Conservation (phyloP, 2,797 vertebrate species). For the Syngnathus acus region DNA sequence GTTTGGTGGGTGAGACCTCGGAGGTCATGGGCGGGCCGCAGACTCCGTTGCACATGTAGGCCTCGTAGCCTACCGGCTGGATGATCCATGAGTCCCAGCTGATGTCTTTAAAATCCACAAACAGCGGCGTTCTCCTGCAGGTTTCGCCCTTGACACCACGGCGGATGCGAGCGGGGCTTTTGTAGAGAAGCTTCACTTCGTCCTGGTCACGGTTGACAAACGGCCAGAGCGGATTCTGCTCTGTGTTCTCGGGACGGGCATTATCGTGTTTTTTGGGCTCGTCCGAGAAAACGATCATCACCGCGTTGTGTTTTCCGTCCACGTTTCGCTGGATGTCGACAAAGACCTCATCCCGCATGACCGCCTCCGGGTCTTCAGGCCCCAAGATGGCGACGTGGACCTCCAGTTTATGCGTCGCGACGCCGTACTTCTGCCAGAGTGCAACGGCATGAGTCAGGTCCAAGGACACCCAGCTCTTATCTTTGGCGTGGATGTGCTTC, state of each 20-base stretch:
- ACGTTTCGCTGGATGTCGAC: slow-evolving; percentile 73
- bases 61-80: slow-evolving; percentile 83
- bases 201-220: slow-evolving; percentile 51
- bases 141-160: slow-evolving; percentile 80
- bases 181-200: slow-evolving; percentile 79
- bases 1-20: slow-evolving; percentile 86
- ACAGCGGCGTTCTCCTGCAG: slow-evolving; percentile 84
- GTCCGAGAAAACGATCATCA: slow-evolving; percentile 88
- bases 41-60: slow-evolving; percentile 83
- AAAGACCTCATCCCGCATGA: slow-evolving; percentile 40
- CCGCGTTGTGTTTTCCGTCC: slow-evolving; percentile 75
- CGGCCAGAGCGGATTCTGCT: slow-evolving; percentile 31
- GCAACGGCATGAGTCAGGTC: slow-evolving; percentile 80
- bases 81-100: slow-evolving; percentile 94
- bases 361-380: slow-evolving; percentile 26
- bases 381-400: slow-evolving; percentile 73
- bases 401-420: slow-evolving; percentile 72
- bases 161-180: slow-evolving; percentile 78
- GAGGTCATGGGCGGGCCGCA: slow-evolving; percentile 82
- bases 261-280: slow-evolving; percentile 69
- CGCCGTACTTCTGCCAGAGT: slow-evolving; percentile 74
- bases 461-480: slow-evolving; percentile 87
- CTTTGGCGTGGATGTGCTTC: slow-evolving; percentile 70
- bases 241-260: slow-evolving; percentile 48
- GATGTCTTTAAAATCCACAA: slow-evolving; percentile 94